Conservation (phyloP, 2,797 vertebrate species). For the Esox masquinongy region DNA sequence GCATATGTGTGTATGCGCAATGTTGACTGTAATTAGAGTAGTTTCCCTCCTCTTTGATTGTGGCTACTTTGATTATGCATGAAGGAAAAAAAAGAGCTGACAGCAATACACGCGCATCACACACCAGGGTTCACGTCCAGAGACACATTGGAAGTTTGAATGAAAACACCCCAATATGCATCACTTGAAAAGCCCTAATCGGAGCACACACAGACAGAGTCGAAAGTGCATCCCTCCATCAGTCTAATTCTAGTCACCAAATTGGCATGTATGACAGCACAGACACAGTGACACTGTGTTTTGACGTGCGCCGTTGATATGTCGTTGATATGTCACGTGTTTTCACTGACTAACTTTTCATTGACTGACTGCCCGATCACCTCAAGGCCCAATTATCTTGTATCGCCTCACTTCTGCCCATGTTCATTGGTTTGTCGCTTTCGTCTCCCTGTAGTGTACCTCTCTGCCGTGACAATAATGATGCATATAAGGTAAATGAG, state of each 20-base stretch:
- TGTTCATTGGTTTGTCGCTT: not conserved
- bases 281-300: not conserved
- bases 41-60: slow-evolving; percentile 52
- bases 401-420: not conserved
- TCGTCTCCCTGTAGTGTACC: not conserved
- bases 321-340: not conserved
- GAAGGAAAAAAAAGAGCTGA: slow-evolving; percentile 73
- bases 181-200: not conserved
- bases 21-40: slow-evolving; percentile 59
- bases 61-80: slow-evolving; percentile 55
- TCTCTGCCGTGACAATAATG: not conserved
- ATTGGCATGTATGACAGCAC: not conserved
- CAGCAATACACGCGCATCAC: slow-evolving; percentile 37
- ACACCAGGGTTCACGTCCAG: not conserved
- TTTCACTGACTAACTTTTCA: not conserved
- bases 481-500: not conserved
- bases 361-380: not conserved
- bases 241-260: not conserved
- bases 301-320: not conserved
- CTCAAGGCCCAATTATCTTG: not conserved
- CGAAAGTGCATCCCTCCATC: not conserved
- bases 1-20: slow-evolving; percentile 32
- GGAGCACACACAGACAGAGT: not conserved
- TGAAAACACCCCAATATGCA: not conserved
- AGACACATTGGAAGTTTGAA: not conserved